Conservation (phyloP, 2,797 vertebrate species). For the Vespertilio murinus region DNA sequence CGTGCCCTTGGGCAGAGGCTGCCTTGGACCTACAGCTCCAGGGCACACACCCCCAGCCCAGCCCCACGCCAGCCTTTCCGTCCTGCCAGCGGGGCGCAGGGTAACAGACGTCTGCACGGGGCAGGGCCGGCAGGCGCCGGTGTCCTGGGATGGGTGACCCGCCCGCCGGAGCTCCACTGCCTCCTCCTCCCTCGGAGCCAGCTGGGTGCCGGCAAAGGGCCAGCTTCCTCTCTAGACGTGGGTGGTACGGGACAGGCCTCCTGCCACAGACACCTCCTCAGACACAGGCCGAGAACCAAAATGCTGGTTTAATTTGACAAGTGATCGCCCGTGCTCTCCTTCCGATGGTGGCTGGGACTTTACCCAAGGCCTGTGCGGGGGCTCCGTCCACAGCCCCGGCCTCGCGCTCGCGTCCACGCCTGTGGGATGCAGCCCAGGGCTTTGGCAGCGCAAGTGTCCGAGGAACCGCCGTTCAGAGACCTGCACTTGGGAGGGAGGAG, state of each 20-base stretch:
- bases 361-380: too few species aligned
- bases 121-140: background rate
- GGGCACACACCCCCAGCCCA: background rate
- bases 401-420: background rate
- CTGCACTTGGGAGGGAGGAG: background rate
- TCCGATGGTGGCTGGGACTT: background rate
- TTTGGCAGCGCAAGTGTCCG: background rate
- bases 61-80: fast-evolving
- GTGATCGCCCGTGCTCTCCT: background rate
- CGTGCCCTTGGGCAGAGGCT: background rate
- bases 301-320: fast-evolving
- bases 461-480: background rate
- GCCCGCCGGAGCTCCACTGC: background rate
- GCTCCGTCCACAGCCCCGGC: too few species aligned
- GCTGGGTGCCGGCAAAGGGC: background rate
- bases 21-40: background rate
- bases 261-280: background rate
- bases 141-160: background rate
- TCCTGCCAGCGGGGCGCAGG: too few species aligned
- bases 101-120: too few species aligned
- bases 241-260: background rate
- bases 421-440: background rate
- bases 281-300: background rate
- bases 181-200: fast-evolving
- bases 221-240: fast-evolving